Evolutionary conservation across 2,888 invertebrate genomes (phyloP), one percentile per base, ranked within the genome.

Genomic region (Branchellion lobata): DNA sequence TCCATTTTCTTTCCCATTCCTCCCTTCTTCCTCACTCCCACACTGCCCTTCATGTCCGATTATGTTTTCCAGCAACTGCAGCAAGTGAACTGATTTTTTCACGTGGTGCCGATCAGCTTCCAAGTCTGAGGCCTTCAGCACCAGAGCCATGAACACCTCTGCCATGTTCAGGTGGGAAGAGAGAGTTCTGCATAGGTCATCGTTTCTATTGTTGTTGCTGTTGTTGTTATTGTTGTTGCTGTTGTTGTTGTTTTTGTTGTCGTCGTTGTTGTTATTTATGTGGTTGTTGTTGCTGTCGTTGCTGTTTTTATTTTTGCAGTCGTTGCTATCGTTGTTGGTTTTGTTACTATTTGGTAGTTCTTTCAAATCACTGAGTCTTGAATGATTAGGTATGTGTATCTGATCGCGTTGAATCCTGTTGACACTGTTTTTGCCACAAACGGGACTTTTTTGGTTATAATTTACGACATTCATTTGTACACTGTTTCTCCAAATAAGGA

Each of bases 61-160:
- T 31, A 61, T 29, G 14, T 11, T n/a, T 24, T 76, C 76, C 18
- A 51, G 21, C 36, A 76, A 24, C 34, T 53, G 29, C 57, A 76
- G 36, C 29, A 76, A 29, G 14, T 18, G 18, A 18, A 76, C 57
- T 29, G 76, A 24, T 18, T 57, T 51, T 1, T 57, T 27, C 24
- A 51, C 27, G n/a, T 27, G 76, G 0, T 29, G 11, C 27, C 47
- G 11, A 14, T 33, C 1, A 14, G 76, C 29, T 33, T 76, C 76
- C 14, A 57, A 57, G 27, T 57, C 57, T 1, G 76, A 47, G 14
- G 76, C 76, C 34, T 57, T 76, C 14, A 29, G 29, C n/a, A 76
- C 8, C 29, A 76, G 51, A n/a, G 29, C 76, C 14, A 53, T 27
- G 18, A 76, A 34, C 8, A 61, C n/a, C 21, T 29, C 29, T 5